These are phyloP conservation scores for Coccyzus lansbergi DNA, from an alignment of 2,797 vertebrate genomes.

Conservation along the genomic window DNA sequence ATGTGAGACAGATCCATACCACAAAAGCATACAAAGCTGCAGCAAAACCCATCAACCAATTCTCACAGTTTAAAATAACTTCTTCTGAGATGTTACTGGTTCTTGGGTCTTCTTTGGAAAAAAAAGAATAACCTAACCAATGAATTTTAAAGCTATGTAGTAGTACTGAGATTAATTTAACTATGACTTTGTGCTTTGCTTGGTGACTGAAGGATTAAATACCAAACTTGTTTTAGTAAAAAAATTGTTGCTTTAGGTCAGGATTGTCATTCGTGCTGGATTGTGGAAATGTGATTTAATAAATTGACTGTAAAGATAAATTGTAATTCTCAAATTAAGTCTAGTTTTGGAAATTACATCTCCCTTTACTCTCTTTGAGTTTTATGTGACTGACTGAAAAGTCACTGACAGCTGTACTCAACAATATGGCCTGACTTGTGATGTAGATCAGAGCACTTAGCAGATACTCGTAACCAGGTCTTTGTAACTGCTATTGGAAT, in stretches of 20 bases:
- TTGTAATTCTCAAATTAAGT: not conserved
- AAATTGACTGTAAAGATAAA: not conserved
- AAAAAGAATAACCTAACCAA: not conserved
- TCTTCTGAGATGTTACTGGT: not conserved
- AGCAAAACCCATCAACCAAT: no score
- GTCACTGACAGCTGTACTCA: not conserved
- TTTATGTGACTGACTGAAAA: not conserved
- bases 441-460: not conserved
- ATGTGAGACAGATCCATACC: no score
- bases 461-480: not conserved
- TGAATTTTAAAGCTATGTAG: not conserved
- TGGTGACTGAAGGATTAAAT: not conserved
- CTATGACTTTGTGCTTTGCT: not conserved
- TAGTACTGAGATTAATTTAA: not conserved
- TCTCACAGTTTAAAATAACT: no score
- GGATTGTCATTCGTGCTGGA: not conserved
- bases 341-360: not conserved
- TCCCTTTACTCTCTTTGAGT: not conserved
- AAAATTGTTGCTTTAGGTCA: not conserved
- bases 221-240: not conserved
- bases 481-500: not conserved
- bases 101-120: not conserved
- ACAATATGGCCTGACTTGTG: not conserved
- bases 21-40: no score
- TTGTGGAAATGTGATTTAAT: not conserved